Percentiles rank a stretch among this genome's conserved stretches.
Evolutionary conservation across 2,797 vertebrate genomes (phyloP).

Genomic region (Spinibarbus caldwelli): DNA sequence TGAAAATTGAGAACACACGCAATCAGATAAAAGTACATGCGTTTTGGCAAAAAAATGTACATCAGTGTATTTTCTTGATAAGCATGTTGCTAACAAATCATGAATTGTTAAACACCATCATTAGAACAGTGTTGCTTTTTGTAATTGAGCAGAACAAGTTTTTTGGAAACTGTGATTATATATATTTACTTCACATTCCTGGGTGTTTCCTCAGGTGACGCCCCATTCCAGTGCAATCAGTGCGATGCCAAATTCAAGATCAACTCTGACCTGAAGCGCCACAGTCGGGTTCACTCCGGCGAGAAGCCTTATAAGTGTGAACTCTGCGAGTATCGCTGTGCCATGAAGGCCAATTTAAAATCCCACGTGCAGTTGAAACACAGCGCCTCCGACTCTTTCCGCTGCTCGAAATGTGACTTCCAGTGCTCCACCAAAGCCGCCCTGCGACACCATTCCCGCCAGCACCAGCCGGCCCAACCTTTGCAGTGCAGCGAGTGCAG

Average conservation of each 20-base stretch:
- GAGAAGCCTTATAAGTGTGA: conserved; percentile 98
- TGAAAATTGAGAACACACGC: neutral
- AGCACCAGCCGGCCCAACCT: conserved; percentile 88
- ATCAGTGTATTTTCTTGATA: neutral
- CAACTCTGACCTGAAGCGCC: conserved; percentile 97
- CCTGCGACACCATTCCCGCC: conserved; percentile 88
- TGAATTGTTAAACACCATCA: neutral
- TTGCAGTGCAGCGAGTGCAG: conserved; percentile 89
- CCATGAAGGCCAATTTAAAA: conserved; percentile 98
- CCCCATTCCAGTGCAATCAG: conserved; percentile 95
- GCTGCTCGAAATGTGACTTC: conserved; percentile 89
- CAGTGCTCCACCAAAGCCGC: conserved; percentile 89
- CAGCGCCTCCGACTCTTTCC: conserved; percentile 81
- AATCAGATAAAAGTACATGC: neutral
- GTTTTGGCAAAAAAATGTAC: neutral
- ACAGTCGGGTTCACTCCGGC: conserved; percentile 94
- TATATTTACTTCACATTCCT: neutral
- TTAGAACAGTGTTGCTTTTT: neutral
- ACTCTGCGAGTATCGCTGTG: conserved; percentile 93
- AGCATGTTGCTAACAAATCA: neutral
- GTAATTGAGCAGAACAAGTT: neutral
- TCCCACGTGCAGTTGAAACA: conserved; percentile 95
- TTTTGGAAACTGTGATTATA: neutral
- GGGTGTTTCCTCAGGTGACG: conserved; percentile 81
- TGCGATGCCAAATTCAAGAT: conserved; percentile 99